These are phyloP conservation scores for Anastrepha obliqua DNA, from an alignment of 1,140 invertebrate genomes.

Conservation along the genomic window DNA sequence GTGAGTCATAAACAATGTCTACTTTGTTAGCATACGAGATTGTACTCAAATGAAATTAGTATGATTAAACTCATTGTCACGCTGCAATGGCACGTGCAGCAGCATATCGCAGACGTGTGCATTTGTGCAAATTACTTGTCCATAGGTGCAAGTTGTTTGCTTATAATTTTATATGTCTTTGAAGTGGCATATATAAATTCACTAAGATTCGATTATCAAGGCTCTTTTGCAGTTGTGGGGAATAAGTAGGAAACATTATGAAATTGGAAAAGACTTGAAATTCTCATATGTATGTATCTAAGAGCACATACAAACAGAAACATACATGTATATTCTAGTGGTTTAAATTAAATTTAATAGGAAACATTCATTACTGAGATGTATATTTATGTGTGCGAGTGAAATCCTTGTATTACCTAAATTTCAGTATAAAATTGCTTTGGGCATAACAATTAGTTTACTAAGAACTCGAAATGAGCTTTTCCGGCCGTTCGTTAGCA, in stretches of 20 bases:
- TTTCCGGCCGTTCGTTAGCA: no score
- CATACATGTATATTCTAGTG: no score
- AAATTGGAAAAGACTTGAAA: neutral
- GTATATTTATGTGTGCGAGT: no score
- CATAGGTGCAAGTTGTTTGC: neutral
- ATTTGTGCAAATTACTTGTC: conserved; percentile 1
- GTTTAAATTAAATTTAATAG: no score
- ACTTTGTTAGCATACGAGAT: neutral
- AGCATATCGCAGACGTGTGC: conserved; percentile 1
- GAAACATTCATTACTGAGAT: no score
- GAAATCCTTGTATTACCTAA: no score
- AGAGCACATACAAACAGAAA: no score
- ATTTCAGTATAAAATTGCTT: no score
- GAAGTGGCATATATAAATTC: neutral
- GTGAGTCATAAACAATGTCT: neutral
- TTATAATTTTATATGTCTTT: neutral
- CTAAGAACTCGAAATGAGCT: no score
- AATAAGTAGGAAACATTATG: no score
- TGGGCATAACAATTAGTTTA: no score
- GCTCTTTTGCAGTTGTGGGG: no score
- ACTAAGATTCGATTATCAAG: conserved; percentile 2
- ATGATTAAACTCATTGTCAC: conserved; percentile 53
- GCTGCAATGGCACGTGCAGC: conserved; percentile 39
- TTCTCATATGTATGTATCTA: neutral
- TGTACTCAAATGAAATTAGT: conserved; percentile 51